Base-by-base conservation (phyloP, 2,888 invertebrate species). In the Hofmannophila pseudospretella region DNA sequence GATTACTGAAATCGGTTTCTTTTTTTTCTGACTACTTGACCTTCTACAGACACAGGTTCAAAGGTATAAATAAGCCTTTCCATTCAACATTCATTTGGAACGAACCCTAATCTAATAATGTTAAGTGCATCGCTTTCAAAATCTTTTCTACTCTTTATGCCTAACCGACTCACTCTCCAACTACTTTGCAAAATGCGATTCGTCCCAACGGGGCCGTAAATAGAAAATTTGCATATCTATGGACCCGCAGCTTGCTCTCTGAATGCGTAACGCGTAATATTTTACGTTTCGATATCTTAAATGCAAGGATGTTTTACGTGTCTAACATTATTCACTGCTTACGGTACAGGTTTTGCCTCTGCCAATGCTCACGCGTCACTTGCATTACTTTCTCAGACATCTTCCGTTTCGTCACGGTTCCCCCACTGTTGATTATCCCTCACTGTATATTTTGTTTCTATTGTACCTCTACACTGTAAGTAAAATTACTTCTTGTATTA, bases 271-370 rank as follows among this genome's bases (percentile, higher is more conserved):
- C 47, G 52, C 54, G 57, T 61, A 60, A 69, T 72, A 70, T 70
- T 67, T 70, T 66, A 74, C 62, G 57, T 52, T 63, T 64, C 70
- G 62, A 68, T 70, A 70, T 67, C 61, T 64, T 62, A 61, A 66
- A 69, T 66, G 61, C 64, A 66, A 48, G 49, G 53, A 57, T 53
- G 57, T 56, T 56, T 49, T 58, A 64, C 70, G 67, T 68, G 61
- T 59, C 48, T 50, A 49, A 58, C 61, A 58, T 69, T 58, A 58
- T 49, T 63, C 54, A 49, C 36, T 33, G 37, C 48, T 27, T 10
- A 12, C 8, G n/a, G n/a, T 23, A 23, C n/a, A 23, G 23, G 4
- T n/a, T n/a, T n/a, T n/a, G n/a, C n/a, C n/a, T n/a, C n/a, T n/a
- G n/a, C 23, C 7, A n/a, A 23, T 23, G n/a, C 23, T 3, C 20